phyloP scores from a whole-genome alignment of 2,888 invertebrate species.

The Byasa hedistus region DNA sequence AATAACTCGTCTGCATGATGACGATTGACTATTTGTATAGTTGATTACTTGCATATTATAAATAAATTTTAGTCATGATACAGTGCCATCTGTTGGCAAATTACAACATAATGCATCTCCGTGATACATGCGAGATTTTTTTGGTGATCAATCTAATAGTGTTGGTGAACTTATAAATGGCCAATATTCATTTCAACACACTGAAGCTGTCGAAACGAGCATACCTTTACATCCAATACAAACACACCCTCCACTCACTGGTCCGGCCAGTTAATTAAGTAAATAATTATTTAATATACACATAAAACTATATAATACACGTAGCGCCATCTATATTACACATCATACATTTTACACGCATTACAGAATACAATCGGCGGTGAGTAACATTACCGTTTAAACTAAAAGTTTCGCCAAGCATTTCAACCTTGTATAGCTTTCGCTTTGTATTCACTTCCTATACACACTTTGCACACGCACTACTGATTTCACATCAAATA shows the following conservation, averaged over 20 bases:
- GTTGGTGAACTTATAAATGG: too few species aligned
- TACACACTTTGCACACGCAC: neutral
- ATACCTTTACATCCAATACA: constrained; percentile 9
- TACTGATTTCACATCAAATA: neutral
- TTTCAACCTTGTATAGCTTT: neutral
- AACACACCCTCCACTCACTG: constrained; percentile 48
- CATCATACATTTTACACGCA: constrained; percentile 38
- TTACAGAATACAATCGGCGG: constrained; percentile 39
- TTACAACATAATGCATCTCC: too few species aligned
- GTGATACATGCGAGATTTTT: too few species aligned
- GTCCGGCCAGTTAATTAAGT: constrained; percentile 56
- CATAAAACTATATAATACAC: constrained; percentile 66
- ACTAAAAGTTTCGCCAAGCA: constrained; percentile 41
- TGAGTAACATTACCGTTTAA: constrained; percentile 33
- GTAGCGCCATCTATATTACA: constrained; percentile 55
- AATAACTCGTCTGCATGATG: too few species aligned
- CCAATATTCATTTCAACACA: too few species aligned
- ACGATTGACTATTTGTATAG: too few species aligned
- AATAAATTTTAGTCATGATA: too few species aligned
- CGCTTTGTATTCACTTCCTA: too few species aligned
- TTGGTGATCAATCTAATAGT: too few species aligned
- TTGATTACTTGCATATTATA: too few species aligned
- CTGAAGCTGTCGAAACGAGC: neutral
- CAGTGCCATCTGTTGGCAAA: too few species aligned
- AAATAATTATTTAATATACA: constrained; percentile 51